Evolutionary conservation across 2,113 vertebrate species (phyloP).

Genomic region (Anhinga rufa): DNA sequence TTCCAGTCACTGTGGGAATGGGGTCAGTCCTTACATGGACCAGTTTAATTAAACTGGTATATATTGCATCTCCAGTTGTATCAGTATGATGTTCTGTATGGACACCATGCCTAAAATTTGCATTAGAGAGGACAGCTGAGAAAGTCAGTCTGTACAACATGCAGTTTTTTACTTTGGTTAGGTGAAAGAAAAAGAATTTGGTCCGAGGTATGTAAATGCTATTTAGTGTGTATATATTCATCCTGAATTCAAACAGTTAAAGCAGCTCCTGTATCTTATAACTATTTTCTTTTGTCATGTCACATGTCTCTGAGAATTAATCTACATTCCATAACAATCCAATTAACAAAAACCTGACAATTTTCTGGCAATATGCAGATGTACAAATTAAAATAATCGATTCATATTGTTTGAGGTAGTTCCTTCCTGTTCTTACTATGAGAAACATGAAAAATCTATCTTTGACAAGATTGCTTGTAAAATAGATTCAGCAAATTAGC

Average conservation of each 20-base stretch:
- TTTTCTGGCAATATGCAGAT: neutral
- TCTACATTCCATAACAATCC: neutral
- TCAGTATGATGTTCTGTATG: neutral
- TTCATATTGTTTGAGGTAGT: neutral
- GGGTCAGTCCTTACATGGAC: neutral
- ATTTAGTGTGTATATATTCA: neutral
- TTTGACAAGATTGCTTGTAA: neutral
- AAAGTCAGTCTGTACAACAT: neutral
- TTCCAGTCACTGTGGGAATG: neutral
- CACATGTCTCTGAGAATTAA: neutral
- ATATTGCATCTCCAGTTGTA: neutral
- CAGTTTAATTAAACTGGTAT: neutral
- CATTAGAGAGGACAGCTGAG: neutral
- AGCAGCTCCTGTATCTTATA: neutral
- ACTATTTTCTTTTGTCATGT: neutral
- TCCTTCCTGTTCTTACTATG: neutral
- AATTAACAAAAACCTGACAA: neutral
- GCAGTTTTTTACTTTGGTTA: neutral
- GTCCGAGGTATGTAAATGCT: neutral
- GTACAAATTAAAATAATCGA: neutral
- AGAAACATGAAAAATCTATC: neutral
- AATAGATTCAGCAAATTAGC: neutral
- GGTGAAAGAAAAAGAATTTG: neutral
- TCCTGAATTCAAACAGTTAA: neutral
- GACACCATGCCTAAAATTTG: neutral